Conservation (phyloP, 2,113 vertebrate species). For the Amphilophus citrinellus region DNA sequence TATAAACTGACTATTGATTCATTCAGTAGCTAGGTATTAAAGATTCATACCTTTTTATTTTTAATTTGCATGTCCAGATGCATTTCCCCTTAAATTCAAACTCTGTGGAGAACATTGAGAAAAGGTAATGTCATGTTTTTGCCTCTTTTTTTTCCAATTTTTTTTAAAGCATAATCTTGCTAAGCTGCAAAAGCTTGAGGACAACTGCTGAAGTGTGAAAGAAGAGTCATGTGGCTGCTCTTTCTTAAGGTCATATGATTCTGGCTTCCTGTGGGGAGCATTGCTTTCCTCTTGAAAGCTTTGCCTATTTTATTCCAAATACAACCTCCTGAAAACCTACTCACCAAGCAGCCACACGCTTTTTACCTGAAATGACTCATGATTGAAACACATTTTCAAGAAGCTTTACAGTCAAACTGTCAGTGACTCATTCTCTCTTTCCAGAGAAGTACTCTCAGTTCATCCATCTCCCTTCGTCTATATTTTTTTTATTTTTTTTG, state of each 20-base stretch:
- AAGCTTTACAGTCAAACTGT: background rate
- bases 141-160: background rate
- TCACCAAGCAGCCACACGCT: too few relatives aligned
- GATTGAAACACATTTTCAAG: background rate
- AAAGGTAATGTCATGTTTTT: background rate
- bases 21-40: background rate
- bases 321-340: background rate
- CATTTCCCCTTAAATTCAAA: background rate
- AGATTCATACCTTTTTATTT: background rate
- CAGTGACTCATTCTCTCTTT: background rate
- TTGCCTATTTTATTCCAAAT: background rate
- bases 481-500: background rate
- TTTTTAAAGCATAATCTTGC: constrained; percentile 12
- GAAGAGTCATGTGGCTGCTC: constrained; percentile 67
- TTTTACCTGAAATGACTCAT: background rate
- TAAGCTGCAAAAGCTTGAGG: constrained; percentile 17
- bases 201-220: constrained; percentile 61
- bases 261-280: constrained; percentile 26
- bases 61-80: background rate
- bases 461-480: background rate
- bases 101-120: background rate
- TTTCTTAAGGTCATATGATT: constrained; percentile 52
- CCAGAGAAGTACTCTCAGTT: background rate
- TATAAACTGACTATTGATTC: background rate
- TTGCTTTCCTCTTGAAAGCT: constrained; percentile 82